Base-by-base conservation (phyloP, 2,888 invertebrate species). In the Lobophora halterata region DNA sequence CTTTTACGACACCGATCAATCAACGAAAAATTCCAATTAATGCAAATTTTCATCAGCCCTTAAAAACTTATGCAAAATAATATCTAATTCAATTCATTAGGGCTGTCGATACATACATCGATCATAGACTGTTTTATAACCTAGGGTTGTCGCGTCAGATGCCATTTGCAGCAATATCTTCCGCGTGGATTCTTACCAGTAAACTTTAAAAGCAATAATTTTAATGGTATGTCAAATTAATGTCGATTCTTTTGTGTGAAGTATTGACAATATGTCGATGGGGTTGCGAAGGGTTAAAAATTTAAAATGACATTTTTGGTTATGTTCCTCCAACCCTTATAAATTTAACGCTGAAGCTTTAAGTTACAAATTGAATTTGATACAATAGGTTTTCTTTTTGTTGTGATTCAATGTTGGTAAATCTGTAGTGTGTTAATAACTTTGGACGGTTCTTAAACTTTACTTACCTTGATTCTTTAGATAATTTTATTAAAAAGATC, bases 221-320 rank as follows among this genome's bases (percentile, higher is more conserved):
- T 82, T 83, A 85, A 86, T 83, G 80, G 78, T 78, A 81, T 72
- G 85, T 85, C 86, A 81, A 82, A 83, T 86, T 85, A 83, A 80
- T 79, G 79, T 85, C 78, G 70, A 71, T 70, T 61, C 79, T 60
- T 75, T 85, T 83, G 79, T 85, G 58, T 44, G 47, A 51, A 55
- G 54, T 76, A 83, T 83, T 69, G 80, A 70, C 81, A 83, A 81
- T 82, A 78, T 81, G 82, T 80, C 86, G 79, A 86, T 83, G 75
- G 82, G 79, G 79, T 77, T 13, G 29, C 14, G 26, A 55, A 58
- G 61, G 59, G 50, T 57, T 37, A 37, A 40, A 58, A 57, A n/a
- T n/a, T n/a, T 61, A 58, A 61, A 65, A 62, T 63, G 56, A 58
- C 57, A 63, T 58, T 61, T 49, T 52, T 36, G 48, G 48, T 46